Percentiles rank a stretch among this genome's conserved stretches.
Evolutionary conservation across 2,888 invertebrate genomes (phyloP).

Genomic region (Lycia hirtaria): DNA sequence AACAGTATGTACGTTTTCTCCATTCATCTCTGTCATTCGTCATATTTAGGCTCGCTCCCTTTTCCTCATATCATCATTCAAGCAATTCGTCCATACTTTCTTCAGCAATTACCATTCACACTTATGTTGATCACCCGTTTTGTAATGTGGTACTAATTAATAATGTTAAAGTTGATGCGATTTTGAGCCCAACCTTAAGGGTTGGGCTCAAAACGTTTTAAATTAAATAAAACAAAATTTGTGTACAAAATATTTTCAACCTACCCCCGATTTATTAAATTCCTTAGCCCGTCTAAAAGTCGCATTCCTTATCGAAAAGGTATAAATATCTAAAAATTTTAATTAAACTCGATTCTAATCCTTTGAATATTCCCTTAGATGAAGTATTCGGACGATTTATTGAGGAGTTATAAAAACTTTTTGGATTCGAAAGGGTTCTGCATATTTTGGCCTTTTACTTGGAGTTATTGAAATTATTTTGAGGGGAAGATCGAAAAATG

Average conservation of each 20-base stretch:
- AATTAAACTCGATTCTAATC: constrained; percentile 38
- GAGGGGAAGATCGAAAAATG: constrained; percentile 27
- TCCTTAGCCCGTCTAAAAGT: constrained; percentile 16
- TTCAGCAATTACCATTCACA: no score
- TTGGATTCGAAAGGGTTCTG: constrained; percentile 36
- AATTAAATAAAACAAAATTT: neutral
- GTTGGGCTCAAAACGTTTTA: no score
- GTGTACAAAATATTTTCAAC: neutral
- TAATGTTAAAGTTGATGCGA: no score
- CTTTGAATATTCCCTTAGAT: constrained; percentile 40
- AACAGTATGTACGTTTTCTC: no score
- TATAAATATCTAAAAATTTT: constrained; percentile 33
- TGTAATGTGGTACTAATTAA: no score
- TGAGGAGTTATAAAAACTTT: constrained; percentile 40
- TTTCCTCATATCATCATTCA: no score
- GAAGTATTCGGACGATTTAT: constrained; percentile 43
- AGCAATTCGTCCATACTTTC: no score
- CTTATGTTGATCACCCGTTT: no score
- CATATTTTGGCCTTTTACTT: constrained; percentile 38
- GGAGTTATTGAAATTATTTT: constrained; percentile 37
- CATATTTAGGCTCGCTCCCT: no score
- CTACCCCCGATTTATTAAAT: constrained; percentile 21
- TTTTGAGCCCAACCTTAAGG: no score
- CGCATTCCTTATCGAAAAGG: constrained; percentile 14
- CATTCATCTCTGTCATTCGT: no score